Percentiles rank a stretch among this genome's conserved stretches.
These are phyloP conservation scores for Lichenostomus cassidix DNA, from an alignment of 2,113 vertebrate genomes.

Conservation along the genomic window DNA sequence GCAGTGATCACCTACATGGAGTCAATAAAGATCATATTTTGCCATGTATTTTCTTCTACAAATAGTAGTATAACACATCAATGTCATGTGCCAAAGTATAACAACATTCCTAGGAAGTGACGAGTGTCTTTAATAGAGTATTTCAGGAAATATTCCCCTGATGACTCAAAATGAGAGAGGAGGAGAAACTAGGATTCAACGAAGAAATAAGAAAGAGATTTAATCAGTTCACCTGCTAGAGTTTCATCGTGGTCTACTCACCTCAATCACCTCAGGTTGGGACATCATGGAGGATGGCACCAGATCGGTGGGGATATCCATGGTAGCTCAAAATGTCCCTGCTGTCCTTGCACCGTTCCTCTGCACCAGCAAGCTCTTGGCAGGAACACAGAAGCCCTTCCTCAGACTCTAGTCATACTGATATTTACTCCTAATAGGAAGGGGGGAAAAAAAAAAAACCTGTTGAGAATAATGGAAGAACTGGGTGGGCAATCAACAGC, in stretches of 20 bases:
- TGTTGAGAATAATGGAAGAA: background rate
- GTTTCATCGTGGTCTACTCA: background rate
- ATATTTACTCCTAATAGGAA: slow-evolving; percentile 50
- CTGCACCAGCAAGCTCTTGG: background rate
- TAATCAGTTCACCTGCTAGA: background rate
- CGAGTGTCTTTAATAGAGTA: background rate
- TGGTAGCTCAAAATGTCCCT: background rate
- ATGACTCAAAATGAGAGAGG: background rate
- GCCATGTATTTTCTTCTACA: background rate
- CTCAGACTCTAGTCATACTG: slow-evolving; percentile 72
- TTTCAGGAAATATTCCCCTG: background rate
- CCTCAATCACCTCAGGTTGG: slow-evolving; percentile 66
- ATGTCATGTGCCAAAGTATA: background rate
- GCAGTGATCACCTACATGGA: background rate
- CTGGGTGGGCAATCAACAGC: background rate
- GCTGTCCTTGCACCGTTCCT: background rate
- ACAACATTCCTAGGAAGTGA: background rate
- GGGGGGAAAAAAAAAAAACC: background rate
- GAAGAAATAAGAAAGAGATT: background rate
- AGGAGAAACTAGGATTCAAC: background rate
- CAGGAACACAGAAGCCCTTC: background rate
- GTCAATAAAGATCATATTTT: background rate
- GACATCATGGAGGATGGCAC: slow-evolving; percentile 65
- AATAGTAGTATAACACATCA: background rate
- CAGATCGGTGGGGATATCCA: slow-evolving; percentile 55